Base-by-base conservation (phyloP, 30 jellyfish, hydroid and myxozoan species). In the Catostylus mosaicus region DNA sequence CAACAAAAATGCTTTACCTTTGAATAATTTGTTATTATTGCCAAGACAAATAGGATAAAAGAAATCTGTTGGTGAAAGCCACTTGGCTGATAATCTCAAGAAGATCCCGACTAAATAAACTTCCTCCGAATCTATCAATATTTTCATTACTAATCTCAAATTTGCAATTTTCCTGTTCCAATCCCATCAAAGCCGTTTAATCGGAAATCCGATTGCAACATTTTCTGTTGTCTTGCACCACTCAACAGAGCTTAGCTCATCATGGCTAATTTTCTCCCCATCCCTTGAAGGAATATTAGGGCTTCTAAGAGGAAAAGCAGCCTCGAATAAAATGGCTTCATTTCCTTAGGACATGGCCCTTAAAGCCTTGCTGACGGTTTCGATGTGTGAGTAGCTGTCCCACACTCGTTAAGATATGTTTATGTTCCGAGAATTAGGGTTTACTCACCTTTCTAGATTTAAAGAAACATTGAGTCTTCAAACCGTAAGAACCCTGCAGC, bases 31-130 rank as follows among this genome's bases (percentile, higher is more conserved):
- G 65, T 9, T 68, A 34, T 37, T n/a, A 5, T 68, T 11, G 14
- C 36, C 11, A 12, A 36, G 34, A 19, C 80, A 68, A 68, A 29
- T 65, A 31, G 3, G 71, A 59, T 27, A 7, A 52, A 5, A 62
- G 10, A 33, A 65, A n/a, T 33, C 57, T 19, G 31, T 34, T 24
- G 64, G 2, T 68, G 64, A 18, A 68, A 3, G 64, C 43, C 80
- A 32, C 11, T 68, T 18, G 38, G 26, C 5, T 37, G 20, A 34
- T 34, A 36, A 34, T 12, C 59, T 23, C 56, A 59, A 57, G 77
- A 29, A 76, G 88, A 61, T 76, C 24, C 88, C 78, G 76, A 76
- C 76, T 8, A 51, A 56, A 45, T 61, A 57, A 76, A 59, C 78
- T 76, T 76, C 88, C 88, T 60, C 69, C 16, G 9, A 18, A 3